Base-by-base conservation (phyloP, 2,797 vertebrate genomes). In the Coregonus sp. region DNA sequence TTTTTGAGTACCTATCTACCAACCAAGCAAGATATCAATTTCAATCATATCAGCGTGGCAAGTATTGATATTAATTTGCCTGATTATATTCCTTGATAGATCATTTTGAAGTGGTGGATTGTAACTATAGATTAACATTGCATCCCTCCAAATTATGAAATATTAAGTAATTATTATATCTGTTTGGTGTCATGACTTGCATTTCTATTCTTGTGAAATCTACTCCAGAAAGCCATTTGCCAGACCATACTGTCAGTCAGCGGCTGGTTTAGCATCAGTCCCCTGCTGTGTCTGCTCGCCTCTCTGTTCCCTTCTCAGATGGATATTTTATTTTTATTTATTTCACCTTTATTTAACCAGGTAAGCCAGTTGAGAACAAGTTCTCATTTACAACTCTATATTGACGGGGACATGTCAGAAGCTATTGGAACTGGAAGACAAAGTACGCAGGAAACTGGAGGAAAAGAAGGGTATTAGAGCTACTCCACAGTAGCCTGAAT, bases 381-480 rank as follows among this genome's bases (percentile, higher is more conserved):
- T 25, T 25, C 25, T 25, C 25, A 25, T 25, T 25, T 25, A 25
- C 25, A 25, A 25, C 25, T 25, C 25, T 25, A 25, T 25, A 25
- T 25, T 25, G 25, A 25, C 25, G 25, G 92, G 85, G 93, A 94
- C 68, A 93, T 81, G 25, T 94, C 96, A 0, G 93, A 95, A 93
- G 80, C 87, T 98, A 75, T 74, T 96, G 79, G 92, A 96, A 50
- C 92, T 99, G 68, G 96, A 98, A 86, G 76, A 88, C 15, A 83
- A 89, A 65, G 74, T 89, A 2, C 85, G 81, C 73, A 87, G 75
- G 76, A 90, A 86, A 80, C 63, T 88, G 29, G 82, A 81, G 1
- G 81, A 84, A 76, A 70, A 75, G 63, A 69, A 73, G 40, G 68
- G 16, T 69, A 66, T 80, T 20, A 3, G 65, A 12, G 0, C 40